Base-by-base conservation (phyloP, 2,113 vertebrate species). In the Erythrocebus patas region DNA sequence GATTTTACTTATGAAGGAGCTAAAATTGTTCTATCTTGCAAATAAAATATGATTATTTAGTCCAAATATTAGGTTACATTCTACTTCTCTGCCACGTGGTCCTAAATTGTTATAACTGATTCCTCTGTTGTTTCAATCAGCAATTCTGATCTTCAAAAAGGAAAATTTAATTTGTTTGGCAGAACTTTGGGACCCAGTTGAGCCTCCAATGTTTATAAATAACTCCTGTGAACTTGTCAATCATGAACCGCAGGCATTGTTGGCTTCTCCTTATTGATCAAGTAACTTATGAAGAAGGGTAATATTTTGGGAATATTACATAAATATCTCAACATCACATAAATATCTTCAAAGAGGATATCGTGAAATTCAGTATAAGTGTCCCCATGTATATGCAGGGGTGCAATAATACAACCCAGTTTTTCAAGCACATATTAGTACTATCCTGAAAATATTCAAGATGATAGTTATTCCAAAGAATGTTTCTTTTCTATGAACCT, bases 371-470 rank as follows among this genome's bases (percentile, higher is more conserved):
- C 18, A 5, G 2, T 8, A 20, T 57, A n/a, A 59, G 7, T 8
- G 1, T 14, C 30, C n/a, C 20, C 10, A 23, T 12, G 10, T 3
- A 66, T 6, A 48, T 2, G 4, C 35, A 80, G 3, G 32, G 14
- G 27, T 89, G 8, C 14, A 89, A 82, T 93, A n/a, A 17, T 10
- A 80, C 23, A 83, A 14, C 18, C 11, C 64, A 55, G 0, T 86
- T 89, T 96, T 66, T 61, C 52, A 95, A 57, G 50, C 45, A 52
- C 55, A 88, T 27, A 83, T 38, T 50, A 87, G 32, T n/a, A 59
- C 20, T 5, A 40, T 2, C 20, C 9, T 23, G 18, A 93, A 66
- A 52, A 78, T 50, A 13, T n/a, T 57, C 48, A 50, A 92, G 38
- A 55, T 17, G 14, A 20, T 13, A 72, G 14, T 35, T 43, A 59